These are phyloP conservation scores for Dicerorhinus sumatrensis DNA, from an alignment of 2,113 vertebrate species.

Conservation along the genomic window DNA sequence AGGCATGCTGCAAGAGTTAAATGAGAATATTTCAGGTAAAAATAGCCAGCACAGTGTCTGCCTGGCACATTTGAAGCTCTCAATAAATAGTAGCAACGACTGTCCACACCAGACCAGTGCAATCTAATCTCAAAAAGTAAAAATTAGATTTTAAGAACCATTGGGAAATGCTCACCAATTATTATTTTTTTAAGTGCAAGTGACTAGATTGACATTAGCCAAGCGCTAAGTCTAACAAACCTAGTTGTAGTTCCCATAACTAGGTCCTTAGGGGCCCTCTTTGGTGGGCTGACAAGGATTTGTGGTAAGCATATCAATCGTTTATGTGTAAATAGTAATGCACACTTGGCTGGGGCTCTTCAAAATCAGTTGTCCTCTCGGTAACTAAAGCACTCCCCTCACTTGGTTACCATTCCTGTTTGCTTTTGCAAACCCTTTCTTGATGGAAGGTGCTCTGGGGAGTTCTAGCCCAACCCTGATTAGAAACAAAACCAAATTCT, in stretches of 20 bases:
- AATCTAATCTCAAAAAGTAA: slow-evolving; percentile 33
- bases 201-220: slow-evolving; percentile 21
- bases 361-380: slow-evolving; percentile 36
- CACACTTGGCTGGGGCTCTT: slow-evolving; percentile 1
- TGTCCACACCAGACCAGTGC: not conserved
- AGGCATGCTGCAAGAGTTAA: not conserved
- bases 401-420: not conserved
- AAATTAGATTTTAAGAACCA: slow-evolving; percentile 47
- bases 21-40: not conserved
- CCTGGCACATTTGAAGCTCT: not conserved
- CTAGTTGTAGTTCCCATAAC: slow-evolving; percentile 39
- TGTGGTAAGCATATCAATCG: not conserved
- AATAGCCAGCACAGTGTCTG: not conserved
- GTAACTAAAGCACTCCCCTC: not conserved
- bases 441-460: slow-evolving; percentile 12
- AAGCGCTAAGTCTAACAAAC: slow-evolving; percentile 40
- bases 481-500: slow-evolving; percentile 49
- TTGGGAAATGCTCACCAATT: slow-evolving; percentile 53
- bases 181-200: slow-evolving; percentile 52
- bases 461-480: slow-evolving; percentile 35
- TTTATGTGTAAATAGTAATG: slow-evolving; percentile 18
- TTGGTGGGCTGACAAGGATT: not conserved
- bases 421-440: slow-evolving; percentile 52
- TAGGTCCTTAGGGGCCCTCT: slow-evolving; percentile 29
- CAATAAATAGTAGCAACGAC: not conserved